Evolutionary conservation across 2,888 invertebrate species (phyloP).

Genomic region (Achlya flavicornis): DNA sequence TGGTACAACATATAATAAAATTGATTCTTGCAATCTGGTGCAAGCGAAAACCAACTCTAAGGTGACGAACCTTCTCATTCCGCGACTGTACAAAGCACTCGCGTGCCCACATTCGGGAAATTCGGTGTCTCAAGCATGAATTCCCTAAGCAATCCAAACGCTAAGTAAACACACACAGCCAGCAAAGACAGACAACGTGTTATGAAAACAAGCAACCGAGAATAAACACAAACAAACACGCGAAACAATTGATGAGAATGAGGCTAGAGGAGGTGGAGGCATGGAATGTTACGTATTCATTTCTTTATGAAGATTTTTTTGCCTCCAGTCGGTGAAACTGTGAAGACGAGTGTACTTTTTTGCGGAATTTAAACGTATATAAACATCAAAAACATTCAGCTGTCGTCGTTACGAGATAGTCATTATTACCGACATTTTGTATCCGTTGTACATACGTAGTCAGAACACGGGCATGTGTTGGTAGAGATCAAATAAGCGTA

Average conservation of each 20-base stretch:
- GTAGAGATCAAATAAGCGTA: too few species aligned
- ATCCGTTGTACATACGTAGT: too few species aligned
- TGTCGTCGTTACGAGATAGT: conserved; percentile 32
- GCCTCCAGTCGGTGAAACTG: conserved; percentile 50
- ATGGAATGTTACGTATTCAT: conserved; percentile 56
- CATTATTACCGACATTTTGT: too few species aligned
- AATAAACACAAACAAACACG: conserved; percentile 79
- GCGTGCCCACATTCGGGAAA: conserved; percentile 35
- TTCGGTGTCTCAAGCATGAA: conserved; percentile 49
- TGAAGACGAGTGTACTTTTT: conserved; percentile 47
- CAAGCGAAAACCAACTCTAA: too few species aligned
- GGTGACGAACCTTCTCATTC: too few species aligned
- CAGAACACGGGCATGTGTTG: too few species aligned
- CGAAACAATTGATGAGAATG: conserved; percentile 78
- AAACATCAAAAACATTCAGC: conserved; percentile 39
- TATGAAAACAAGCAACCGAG: conserved; percentile 80
- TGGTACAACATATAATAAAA: too few species aligned
- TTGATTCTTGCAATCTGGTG: too few species aligned
- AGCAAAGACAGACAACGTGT: conserved; percentile 80
- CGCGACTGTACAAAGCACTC: not conserved
- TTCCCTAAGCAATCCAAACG: conserved; percentile 65
- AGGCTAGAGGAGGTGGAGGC: conserved; percentile 44
- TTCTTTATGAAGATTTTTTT: conserved; percentile 60
- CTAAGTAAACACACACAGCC: conserved; percentile 68
- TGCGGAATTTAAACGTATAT: conserved; percentile 34